phyloP scores from a whole-genome alignment of 2,113 vertebrate species.

The Anhinga anhinga region DNA sequence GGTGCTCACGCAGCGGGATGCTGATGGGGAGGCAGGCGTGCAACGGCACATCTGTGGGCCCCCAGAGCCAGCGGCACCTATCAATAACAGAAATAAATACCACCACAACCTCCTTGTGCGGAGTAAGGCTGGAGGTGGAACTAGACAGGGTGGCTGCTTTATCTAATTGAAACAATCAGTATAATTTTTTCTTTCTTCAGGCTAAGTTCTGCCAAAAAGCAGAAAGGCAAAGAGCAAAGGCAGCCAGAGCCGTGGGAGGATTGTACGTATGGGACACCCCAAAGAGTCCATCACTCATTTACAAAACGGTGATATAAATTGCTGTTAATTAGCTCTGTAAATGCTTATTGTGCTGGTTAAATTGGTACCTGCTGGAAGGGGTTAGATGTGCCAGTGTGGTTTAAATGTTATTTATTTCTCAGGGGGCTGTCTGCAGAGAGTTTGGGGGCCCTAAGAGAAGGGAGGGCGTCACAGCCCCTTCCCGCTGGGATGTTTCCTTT shows the following conservation, averaged over 20 bases:
- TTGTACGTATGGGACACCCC: not conserved
- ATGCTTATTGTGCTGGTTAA: not conserved
- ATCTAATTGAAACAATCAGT: not conserved
- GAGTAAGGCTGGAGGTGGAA: not conserved
- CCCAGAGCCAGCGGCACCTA: not conserved
- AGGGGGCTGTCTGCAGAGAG: not conserved
- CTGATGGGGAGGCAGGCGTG: not conserved
- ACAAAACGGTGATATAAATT: not conserved
- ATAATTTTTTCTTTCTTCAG: not conserved
- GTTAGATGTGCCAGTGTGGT: not conserved
- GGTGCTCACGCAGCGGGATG: not conserved
- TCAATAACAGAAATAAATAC: accelerated
- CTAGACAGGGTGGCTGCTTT: not conserved
- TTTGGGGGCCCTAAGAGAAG: not conserved
- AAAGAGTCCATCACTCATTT: not conserved
- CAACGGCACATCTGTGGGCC: accelerated
- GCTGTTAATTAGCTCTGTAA: not conserved
- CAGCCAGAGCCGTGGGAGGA: not conserved
- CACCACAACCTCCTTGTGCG: not conserved
- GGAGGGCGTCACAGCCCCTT: not conserved
- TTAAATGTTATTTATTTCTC: not conserved
- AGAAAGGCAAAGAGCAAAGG: not conserved
- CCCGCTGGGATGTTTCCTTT: accelerated
- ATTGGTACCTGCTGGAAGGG: not conserved
- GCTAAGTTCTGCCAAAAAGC: not conserved